These are phyloP conservation scores for Paralichthys olivaceus DNA, from an alignment of 2,113 vertebrate species.

Conservation along the genomic window DNA sequence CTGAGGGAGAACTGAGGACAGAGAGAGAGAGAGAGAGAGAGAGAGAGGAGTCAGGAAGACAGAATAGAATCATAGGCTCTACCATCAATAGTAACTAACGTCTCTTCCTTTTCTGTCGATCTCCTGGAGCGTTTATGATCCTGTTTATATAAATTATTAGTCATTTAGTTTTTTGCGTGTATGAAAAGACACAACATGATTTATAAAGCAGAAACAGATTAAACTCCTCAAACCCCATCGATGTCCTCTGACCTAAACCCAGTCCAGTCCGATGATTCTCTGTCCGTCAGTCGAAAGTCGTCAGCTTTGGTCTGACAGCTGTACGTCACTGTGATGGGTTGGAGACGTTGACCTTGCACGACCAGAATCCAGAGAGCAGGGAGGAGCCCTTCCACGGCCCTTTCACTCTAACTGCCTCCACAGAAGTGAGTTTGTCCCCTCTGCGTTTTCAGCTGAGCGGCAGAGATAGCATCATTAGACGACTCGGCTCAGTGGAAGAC, in stretches of 20 bases:
- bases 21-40: too few relatives aligned
- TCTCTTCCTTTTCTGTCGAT: too few relatives aligned
- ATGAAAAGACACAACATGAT: too few relatives aligned
- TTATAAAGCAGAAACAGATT: too few relatives aligned
- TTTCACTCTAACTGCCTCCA: too few relatives aligned
- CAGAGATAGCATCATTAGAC: constrained; percentile 52
- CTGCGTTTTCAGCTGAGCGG: constrained; percentile 25
- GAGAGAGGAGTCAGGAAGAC: too few relatives aligned
- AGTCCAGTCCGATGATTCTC: constrained; percentile 4
- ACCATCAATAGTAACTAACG: too few relatives aligned
- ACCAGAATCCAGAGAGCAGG: not conserved
- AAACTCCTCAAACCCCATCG: not conserved
- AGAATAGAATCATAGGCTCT: too few relatives aligned
- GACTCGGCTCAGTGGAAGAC: constrained; percentile 44
- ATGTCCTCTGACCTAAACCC: constrained; percentile 30
- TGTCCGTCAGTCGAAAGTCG: not conserved
- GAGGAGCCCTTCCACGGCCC: not conserved
- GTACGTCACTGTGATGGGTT: constrained; percentile 35
- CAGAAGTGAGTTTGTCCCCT: not conserved
- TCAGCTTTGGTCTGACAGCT: constrained; percentile 37
- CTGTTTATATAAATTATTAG: too few relatives aligned
- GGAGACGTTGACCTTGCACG: constrained; percentile 30
- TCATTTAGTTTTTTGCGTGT: too few relatives aligned
- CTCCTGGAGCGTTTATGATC: too few relatives aligned
- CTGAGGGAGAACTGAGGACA: too few relatives aligned